phyloP scores from a whole-genome alignment of 53 echinoderm and acorn worm genomes.

The Paracentrotus lividus region DNA sequence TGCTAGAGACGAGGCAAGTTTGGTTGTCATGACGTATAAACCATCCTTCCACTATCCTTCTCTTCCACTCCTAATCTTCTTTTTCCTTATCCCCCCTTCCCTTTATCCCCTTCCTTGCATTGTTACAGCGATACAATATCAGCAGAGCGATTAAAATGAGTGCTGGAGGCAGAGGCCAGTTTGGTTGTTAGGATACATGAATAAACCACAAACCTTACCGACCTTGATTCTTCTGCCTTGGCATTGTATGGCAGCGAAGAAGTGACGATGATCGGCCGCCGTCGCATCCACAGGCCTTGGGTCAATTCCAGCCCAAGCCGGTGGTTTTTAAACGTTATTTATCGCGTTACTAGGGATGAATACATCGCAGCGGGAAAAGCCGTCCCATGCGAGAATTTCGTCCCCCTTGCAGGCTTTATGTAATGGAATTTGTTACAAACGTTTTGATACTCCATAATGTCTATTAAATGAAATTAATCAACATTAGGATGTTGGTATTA shows the following conservation, averaged over 20 bases:
- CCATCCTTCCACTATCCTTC: background rate
- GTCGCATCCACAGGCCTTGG: slow-evolving; percentile 28
- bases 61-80: background rate
- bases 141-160: slow-evolving; percentile 23
- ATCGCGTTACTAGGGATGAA: slow-evolving; percentile 41
- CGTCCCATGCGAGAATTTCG: background rate
- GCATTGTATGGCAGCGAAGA: slow-evolving; percentile 38
- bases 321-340: slow-evolving; percentile 37
- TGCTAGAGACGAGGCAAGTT: slow-evolving; percentile 7
- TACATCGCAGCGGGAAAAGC: background rate
- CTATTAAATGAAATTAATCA: background rate
- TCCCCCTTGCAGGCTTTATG: background rate
- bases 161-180: slow-evolving; percentile 14
- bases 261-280: background rate
- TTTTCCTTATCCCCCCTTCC: background rate
- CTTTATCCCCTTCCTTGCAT: background rate
- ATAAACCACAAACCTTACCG: slow-evolving; percentile 30
- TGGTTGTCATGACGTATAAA: slow-evolving; percentile 26
- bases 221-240: slow-evolving; percentile 57
- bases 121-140: background rate
- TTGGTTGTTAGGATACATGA: slow-evolving; percentile 40
- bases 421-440: slow-evolving; percentile 8
- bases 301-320: slow-evolving; percentile 27
- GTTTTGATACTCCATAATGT: background rate
- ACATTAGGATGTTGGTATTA: background rate